These are phyloP conservation scores for Thunnus maccoyii DNA, from an alignment of 2,113 vertebrate species.

Conservation along the genomic window DNA sequence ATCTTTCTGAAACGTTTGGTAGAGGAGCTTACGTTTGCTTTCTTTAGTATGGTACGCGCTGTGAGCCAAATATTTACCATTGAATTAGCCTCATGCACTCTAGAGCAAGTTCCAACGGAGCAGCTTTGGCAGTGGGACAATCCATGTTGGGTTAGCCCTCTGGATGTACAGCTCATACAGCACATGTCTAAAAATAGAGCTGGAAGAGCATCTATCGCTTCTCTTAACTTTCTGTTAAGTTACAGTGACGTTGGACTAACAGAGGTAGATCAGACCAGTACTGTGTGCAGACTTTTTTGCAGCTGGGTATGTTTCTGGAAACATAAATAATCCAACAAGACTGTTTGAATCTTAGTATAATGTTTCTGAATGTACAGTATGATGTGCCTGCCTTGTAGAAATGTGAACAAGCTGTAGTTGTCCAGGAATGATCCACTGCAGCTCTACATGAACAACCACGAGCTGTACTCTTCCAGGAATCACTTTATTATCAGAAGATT, in stretches of 20 bases:
- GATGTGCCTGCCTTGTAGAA: too few relatives aligned
- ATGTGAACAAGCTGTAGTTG: too few relatives aligned
- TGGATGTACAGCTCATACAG: neutral
- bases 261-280: neutral
- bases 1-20: neutral
- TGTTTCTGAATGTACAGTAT: too few relatives aligned
- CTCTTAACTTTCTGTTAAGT: neutral
- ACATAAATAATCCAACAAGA: too few relatives aligned
- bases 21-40: neutral
- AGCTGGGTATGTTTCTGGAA: too few relatives aligned
- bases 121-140: neutral
- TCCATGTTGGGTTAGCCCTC: neutral
- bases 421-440: neutral
- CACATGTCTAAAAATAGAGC: neutral
- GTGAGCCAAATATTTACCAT: slow-evolving; percentile 4
- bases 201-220: neutral
- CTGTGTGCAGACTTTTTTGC: neutral
- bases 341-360: neutral
- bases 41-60: neutral
- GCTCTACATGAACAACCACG: neutral
- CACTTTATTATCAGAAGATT: too few relatives aligned
- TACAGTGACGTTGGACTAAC: neutral
- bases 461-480: neutral
- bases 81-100: neutral
- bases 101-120: neutral